These are phyloP conservation scores for Stigmatopora argus DNA, from an alignment of 2,113 vertebrate genomes.

Conservation along the genomic window DNA sequence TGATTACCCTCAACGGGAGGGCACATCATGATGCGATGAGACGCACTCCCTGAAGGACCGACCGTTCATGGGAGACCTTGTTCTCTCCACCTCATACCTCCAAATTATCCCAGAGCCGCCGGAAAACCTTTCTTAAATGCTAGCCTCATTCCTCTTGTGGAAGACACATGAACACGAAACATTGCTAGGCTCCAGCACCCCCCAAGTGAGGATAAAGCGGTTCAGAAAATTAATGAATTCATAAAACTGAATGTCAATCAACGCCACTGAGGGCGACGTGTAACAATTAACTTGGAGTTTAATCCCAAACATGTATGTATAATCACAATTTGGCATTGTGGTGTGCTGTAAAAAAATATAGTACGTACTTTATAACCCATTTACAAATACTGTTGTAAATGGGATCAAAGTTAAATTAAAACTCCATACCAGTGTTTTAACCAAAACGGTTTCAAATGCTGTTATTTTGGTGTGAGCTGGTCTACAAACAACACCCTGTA, in stretches of 20 bases:
- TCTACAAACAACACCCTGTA: neutral
- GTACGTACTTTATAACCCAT: too few relatives aligned
- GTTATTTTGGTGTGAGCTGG: neutral
- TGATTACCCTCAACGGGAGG: constrained; percentile 48
- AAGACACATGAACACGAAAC: neutral
- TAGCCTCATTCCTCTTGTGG: constrained; percentile 9
- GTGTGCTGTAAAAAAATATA: too few relatives aligned
- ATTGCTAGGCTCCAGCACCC: neutral
- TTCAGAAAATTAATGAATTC: too few relatives aligned
- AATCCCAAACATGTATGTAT: too few relatives aligned
- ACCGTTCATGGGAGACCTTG: constrained; percentile 21
- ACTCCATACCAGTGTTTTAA: too few relatives aligned
- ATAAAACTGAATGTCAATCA: too few relatives aligned
- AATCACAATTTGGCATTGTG: too few relatives aligned
- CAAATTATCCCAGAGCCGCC: constrained; percentile 11
- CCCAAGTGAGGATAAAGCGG: too few relatives aligned
- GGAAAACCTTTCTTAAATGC: constrained; percentile 10
- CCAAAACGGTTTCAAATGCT: neutral
- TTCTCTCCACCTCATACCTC: neutral
- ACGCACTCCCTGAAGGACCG: constrained; percentile 14
- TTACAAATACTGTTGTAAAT: too few relatives aligned
- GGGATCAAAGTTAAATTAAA: too few relatives aligned
- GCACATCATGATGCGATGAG: constrained; percentile 39
- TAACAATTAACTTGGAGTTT: too few relatives aligned
- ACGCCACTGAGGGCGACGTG: too few relatives aligned